Percentiles rank a stretch among this genome's conserved stretches.
These are phyloP conservation scores for Cassiopea andromeda DNA, from an alignment of 30 jellyfish, hydroid and myxozoan genomes.

Conservation along the genomic window DNA sequence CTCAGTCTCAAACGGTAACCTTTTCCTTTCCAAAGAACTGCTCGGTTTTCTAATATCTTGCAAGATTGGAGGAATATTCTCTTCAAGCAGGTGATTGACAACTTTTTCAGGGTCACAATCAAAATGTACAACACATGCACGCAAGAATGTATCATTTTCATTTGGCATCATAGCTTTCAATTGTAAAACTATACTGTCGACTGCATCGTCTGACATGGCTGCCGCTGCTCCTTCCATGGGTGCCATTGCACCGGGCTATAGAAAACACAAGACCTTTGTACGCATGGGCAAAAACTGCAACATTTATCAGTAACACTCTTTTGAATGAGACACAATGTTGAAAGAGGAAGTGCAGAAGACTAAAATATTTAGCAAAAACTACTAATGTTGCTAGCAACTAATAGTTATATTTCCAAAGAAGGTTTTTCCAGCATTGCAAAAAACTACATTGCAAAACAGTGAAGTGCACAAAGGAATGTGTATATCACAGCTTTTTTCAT, in stretches of 20 bases:
- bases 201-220: conserved; percentile 18
- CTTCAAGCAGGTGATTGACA: conserved; percentile 62
- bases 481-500: too few relatives aligned
- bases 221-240: conserved; percentile 46
- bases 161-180: conserved; percentile 71
- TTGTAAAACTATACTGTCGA: conserved; percentile 37
- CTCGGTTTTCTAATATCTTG: conserved; percentile 11
- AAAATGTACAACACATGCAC: conserved; percentile 51
- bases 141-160: conserved; percentile 64
- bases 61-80: conserved; percentile 59
- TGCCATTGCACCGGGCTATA: conserved; percentile 45
- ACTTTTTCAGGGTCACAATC: conserved; percentile 74
- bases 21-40: neutral
- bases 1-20: neutral
- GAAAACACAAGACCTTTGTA: neutral
- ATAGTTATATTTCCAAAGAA: too few relatives aligned
- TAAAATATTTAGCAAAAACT: too few relatives aligned
- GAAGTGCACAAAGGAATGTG: too few relatives aligned
- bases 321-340: too few relatives aligned
- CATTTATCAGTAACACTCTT: neutral
- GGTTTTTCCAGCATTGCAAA: too few relatives aligned
- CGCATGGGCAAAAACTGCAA: neutral
- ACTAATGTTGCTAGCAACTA: too few relatives aligned
- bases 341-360: too few relatives aligned
- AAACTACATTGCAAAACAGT: too few relatives aligned